phyloP scores from a whole-genome alignment of 2,113 vertebrate genomes.

The Lepus timidus region DNA sequence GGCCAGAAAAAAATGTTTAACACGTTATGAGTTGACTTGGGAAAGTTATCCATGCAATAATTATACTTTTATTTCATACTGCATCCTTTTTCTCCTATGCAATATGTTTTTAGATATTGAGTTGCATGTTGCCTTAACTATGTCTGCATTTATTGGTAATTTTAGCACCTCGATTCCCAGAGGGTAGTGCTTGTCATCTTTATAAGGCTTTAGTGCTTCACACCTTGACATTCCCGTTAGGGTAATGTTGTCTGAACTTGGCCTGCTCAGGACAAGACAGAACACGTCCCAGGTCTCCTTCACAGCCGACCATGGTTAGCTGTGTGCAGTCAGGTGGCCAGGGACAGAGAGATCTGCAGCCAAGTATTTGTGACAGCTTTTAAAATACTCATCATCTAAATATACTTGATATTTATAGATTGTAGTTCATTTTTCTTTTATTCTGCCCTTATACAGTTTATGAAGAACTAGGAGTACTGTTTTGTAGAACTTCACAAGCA shows the following conservation, averaged over 20 bases:
- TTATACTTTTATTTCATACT: neutral
- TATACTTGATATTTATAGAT: neutral
- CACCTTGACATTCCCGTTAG: neutral
- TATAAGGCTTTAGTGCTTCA: neutral
- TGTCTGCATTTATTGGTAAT: constrained; percentile 39
- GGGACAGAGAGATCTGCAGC: neutral
- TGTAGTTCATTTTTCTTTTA: constrained; percentile 38
- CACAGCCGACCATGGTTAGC: neutral
- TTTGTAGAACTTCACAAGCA: neutral
- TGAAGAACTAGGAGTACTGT: constrained; percentile 29
- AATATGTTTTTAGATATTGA: constrained; percentile 57
- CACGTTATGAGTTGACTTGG: constrained; percentile 20
- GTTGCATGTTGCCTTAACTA: constrained; percentile 23
- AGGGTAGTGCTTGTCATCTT: constrained; percentile 21
- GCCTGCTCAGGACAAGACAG: neutral
- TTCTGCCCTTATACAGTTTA: constrained; percentile 14
- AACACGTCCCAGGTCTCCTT: neutral
- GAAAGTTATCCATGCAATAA: constrained; percentile 9
- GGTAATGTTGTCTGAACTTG: neutral
- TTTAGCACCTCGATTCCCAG: constrained; percentile 56
- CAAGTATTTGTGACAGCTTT: neutral
- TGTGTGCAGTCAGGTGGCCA: neutral
- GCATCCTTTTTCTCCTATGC: constrained; percentile 58
- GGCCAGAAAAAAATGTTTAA: constrained; percentile 24
- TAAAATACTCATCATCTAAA: neutral